Percentiles rank a stretch among this genome's conserved stretches.
These are phyloP conservation scores for Hycleus cichorii DNA, from an alignment of 1,140 invertebrate genomes.

Conservation along the genomic window DNA sequence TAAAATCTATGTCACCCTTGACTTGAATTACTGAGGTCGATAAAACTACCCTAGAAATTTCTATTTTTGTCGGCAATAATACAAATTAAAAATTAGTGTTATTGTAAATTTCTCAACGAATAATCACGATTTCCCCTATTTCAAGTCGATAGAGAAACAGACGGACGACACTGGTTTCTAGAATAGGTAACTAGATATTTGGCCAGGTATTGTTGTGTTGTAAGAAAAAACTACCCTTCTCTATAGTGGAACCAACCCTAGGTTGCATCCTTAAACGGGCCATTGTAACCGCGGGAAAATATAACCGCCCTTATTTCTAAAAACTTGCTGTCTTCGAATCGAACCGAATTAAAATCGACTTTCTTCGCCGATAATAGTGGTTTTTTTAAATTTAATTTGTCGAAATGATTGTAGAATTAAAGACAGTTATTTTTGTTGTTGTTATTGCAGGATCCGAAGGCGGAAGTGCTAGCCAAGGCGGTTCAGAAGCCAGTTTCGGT, in stretches of 20 bases:
- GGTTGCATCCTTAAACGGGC: conserved; percentile 28
- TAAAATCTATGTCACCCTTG: no score
- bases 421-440: neutral
- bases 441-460: conserved; percentile 33
- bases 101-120: no score
- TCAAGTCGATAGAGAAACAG: no score
- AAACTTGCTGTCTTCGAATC: neutral
- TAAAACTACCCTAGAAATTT: no score
- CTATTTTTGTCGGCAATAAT: no score
- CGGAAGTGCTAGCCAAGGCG: conserved; percentile 35
- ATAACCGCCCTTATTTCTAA: conserved; percentile 16
- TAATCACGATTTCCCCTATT: no score
- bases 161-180: conserved; percentile 18
- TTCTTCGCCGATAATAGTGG: no score
- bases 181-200: conserved; percentile 20
- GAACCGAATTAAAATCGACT: no score
- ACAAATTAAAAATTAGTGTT: no score
- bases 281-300: conserved; percentile 29
- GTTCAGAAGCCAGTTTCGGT: conserved; percentile 33
- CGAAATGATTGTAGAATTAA: neutral
- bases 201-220: conserved; percentile 12
- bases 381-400: neutral
- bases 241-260: conserved; percentile 18
- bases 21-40: no score
- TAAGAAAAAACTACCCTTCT: conserved; percentile 19